Percentiles rank a stretch among this genome's conserved stretches.
Conservation (phyloP, 1,140 invertebrate genomes). For the Tetraneura akinire region DNA sequence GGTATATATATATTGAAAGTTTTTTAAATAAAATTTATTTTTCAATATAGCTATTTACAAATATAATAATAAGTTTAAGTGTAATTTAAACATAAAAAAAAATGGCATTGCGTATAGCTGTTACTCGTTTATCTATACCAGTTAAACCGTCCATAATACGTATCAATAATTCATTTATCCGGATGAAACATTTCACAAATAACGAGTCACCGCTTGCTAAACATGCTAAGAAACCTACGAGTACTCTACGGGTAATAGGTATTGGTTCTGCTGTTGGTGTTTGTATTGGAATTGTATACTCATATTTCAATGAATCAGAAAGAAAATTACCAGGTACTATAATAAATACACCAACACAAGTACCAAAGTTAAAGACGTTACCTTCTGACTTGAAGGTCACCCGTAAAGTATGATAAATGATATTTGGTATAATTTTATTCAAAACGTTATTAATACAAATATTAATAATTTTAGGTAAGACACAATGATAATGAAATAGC, state of each 20-base stretch:
- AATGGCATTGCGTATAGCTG: conserved; percentile 22
- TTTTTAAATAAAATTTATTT: too few relatives aligned
- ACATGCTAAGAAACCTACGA: not conserved
- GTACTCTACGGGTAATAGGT: conserved; percentile 6
- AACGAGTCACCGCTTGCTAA: conserved; percentile 15
- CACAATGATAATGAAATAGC: conserved; percentile 73
- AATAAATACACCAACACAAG: conserved; percentile 58
- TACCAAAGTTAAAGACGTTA: conserved; percentile 61
- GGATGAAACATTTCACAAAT: conserved; percentile 31
- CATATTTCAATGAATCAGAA: conserved; percentile 59
- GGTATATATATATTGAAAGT: too few relatives aligned
- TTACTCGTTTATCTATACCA: not conserved
- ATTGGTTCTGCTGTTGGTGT: conserved; percentile 62
- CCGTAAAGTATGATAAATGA: conserved; percentile 59
- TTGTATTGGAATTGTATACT: conserved; percentile 61
- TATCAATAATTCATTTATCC: not conserved
- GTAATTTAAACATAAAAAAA: not conserved
- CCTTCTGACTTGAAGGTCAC: conserved; percentile 61
- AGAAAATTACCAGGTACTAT: conserved; percentile 60
- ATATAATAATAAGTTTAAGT: not conserved
- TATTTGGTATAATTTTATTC: not conserved
- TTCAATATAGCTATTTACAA: too few relatives aligned
- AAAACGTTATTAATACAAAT: conserved; percentile 33
- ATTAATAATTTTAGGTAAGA: conserved; percentile 64
- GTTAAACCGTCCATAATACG: not conserved